These are phyloP conservation scores for Onthophagus sagittarius DNA, from an alignment of 2,888 invertebrate species.

Conservation along the genomic window DNA sequence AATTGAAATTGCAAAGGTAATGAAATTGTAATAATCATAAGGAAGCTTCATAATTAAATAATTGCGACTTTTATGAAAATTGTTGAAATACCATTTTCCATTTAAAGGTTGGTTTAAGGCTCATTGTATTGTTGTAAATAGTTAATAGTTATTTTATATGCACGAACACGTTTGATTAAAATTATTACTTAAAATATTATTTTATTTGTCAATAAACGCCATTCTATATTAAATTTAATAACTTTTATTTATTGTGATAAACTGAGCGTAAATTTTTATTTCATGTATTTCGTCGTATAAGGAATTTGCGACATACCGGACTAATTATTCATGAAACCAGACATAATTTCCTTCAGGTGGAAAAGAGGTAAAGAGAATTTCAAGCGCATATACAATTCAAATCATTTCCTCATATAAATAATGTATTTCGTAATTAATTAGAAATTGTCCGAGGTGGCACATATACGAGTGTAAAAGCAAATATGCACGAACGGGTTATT, in stretches of 20 bases:
- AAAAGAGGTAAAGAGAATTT: not conserved
- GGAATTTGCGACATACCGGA: not conserved
- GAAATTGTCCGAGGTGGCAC: not conserved
- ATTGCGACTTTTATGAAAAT: no score
- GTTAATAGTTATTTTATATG: not conserved
- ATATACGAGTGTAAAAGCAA: not conserved
- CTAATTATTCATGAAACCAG: not conserved
- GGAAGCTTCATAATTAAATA: no score
- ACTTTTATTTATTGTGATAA: not conserved
- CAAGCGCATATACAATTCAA: constrained; percentile 8
- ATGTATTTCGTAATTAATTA: constrained; percentile 6
- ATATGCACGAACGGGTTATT: not conserved
- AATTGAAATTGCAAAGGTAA: no score
- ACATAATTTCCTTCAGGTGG: not conserved
- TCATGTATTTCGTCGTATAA: no score
- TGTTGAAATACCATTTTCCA: no score
- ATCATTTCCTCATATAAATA: constrained; percentile 11
- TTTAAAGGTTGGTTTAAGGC: not conserved
- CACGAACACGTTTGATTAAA: not conserved
- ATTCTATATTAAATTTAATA: not conserved
- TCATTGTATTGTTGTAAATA: not conserved
- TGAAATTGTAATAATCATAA: no score
- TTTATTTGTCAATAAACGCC: not conserved
- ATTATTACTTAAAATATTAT: not conserved
- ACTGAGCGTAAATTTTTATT: no score